Conservation (phyloP, 2,888 invertebrate genomes). For the Dimorphilus gyrociliatus region DNA sequence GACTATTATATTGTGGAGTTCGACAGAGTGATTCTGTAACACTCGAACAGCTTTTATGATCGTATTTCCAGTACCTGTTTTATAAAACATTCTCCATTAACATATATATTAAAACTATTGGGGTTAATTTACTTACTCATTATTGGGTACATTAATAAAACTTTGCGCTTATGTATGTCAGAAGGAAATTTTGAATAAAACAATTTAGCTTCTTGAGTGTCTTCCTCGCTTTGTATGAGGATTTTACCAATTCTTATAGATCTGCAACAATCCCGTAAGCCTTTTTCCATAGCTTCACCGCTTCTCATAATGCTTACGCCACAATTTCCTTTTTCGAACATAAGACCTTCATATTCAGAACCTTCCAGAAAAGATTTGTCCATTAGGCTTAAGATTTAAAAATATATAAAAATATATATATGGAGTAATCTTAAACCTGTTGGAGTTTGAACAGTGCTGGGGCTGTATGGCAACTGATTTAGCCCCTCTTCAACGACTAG, state of each 20-base stretch:
- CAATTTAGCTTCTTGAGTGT: constrained; percentile 86
- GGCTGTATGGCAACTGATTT: constrained; percentile 83
- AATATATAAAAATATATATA: constrained; percentile 2
- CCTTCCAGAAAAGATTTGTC: constrained; percentile 38
- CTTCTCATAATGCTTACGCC: constrained; percentile 83
- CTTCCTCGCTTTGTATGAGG: constrained; percentile 82
- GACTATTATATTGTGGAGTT: constrained; percentile 83
- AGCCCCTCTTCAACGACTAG: constrained; percentile 93
- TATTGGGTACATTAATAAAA: constrained; percentile 92
- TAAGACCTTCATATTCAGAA: constrained; percentile 71
- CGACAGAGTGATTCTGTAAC: constrained; percentile 77
- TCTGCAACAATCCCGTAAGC: constrained; percentile 76
- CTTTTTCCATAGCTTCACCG: constrained; percentile 76
- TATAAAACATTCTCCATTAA: constrained; percentile 5
- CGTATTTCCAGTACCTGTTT: constrained; percentile 74
- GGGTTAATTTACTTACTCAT: constrained; percentile 56
- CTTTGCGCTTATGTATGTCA: constrained; percentile 69
- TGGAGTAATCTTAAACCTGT: constrained; percentile 46
- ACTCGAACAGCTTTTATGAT: constrained; percentile 84
- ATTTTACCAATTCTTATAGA: constrained; percentile 98
- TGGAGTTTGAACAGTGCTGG: constrained; percentile 76
- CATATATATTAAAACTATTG: constrained; percentile 1
- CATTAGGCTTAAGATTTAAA: constrained; percentile 4
- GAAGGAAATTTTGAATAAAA: constrained; percentile 93
- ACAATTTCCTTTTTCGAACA: constrained; percentile 91